These are phyloP conservation scores for Lagopus leucura DNA, from an alignment of 2,113 vertebrate genomes.

Conservation along the genomic window DNA sequence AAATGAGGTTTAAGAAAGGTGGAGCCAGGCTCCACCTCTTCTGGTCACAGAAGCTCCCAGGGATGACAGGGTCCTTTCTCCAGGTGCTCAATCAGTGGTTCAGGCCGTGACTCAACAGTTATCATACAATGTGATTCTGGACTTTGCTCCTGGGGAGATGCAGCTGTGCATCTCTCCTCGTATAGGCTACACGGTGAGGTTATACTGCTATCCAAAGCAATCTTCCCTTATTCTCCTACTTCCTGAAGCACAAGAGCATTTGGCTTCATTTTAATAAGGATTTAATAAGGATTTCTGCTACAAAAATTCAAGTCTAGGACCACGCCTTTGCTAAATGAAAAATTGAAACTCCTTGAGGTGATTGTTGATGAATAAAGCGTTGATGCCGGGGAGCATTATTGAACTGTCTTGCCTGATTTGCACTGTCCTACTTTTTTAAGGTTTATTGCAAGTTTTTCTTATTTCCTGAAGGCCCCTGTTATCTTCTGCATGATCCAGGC, in stretches of 20 bases:
- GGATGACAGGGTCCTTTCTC: too few relatives aligned
- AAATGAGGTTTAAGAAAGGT: too few relatives aligned
- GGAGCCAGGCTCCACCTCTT: too few relatives aligned
- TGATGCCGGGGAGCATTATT: constrained; percentile 38
- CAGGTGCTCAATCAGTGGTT: too few relatives aligned
- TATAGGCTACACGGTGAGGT: constrained; percentile 25
- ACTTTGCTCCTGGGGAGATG: constrained; percentile 46
- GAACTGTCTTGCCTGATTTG: constrained; percentile 17
- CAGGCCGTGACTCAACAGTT: too few relatives aligned
- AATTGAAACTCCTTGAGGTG: constrained; percentile 53
- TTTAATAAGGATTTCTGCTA: constrained; percentile 63
- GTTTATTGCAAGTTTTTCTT: constrained; percentile 30
- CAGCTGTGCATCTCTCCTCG: constrained; percentile 55
- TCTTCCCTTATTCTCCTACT: constrained; percentile 65
- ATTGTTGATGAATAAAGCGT: neutral
- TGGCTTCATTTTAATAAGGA: constrained; percentile 51
- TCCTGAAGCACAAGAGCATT: constrained; percentile 58
- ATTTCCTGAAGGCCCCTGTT: constrained; percentile 46
- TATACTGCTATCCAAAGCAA: constrained; percentile 57
- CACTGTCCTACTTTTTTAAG: constrained; percentile 19
- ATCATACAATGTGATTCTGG: neutral
- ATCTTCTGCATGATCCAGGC: neutral
- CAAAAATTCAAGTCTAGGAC: constrained; percentile 28
- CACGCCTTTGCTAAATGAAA: constrained; percentile 17
- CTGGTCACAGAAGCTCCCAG: too few relatives aligned